phyloP scores from a whole-genome alignment of 2,888 invertebrate genomes.

The Euphydryas editha region DNA sequence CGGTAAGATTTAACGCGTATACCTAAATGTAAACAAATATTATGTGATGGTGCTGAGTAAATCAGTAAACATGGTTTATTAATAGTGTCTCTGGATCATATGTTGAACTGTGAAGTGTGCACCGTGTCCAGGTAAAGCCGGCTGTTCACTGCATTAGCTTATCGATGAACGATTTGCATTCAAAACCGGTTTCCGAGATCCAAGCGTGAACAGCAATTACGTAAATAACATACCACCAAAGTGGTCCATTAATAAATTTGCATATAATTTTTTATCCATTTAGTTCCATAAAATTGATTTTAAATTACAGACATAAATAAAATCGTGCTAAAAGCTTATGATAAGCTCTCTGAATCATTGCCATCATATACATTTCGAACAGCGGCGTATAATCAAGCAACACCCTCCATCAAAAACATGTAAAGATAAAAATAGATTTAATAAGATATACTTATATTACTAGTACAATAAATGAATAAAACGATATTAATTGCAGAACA shows the following conservation, averaged over 20 bases:
- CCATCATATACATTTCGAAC: neutral
- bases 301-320: slow-evolving; percentile 2
- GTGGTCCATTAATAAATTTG: slow-evolving; percentile 21
- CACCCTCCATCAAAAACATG: neutral
- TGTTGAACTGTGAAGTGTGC: slow-evolving; percentile 45
- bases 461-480: neutral
- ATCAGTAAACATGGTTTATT: slow-evolving; percentile 67
- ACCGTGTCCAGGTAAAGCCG: slow-evolving; percentile 46
- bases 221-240: slow-evolving; percentile 18
- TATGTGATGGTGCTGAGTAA: slow-evolving; percentile 66
- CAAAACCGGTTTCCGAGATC: slow-evolving; percentile 43
- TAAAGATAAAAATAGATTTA: neutral
- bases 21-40: slow-evolving; percentile 72
- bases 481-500: neutral
- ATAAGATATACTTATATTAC: neutral
- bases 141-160: slow-evolving; percentile 44
- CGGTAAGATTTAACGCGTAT: slow-evolving; percentile 42
- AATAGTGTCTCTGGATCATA: slow-evolving; percentile 66
- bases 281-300: slow-evolving; percentile 8
- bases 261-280: slow-evolving; percentile 14
- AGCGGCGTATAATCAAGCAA: neutral
- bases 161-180: slow-evolving; percentile 41
- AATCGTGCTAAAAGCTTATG: slow-evolving; percentile 5
- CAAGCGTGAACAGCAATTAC: slow-evolving; percentile 43
- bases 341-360: neutral